Base-by-base conservation (phyloP, 64 coral and sea anemone genomes). In the Pocillopora damicornis region DNA sequence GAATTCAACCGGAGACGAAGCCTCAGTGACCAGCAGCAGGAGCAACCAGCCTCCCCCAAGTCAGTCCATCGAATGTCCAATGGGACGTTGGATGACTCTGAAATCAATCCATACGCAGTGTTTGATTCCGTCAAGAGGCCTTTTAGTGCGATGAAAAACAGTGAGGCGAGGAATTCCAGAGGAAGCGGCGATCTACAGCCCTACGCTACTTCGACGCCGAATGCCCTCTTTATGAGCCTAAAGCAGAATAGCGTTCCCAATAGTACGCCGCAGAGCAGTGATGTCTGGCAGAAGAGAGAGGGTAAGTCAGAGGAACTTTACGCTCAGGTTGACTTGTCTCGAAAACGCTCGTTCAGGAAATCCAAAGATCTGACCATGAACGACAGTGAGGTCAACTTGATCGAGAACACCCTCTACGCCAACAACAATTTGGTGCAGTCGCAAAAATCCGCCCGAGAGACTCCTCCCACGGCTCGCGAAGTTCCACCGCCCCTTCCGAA, bases 371-470 rank as follows among this genome's bases (percentile, higher is more conserved):
- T 82, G 1, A 81, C 64, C 74, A 93, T 96, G 82, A 92, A 96
- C 67, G 94, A 96, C 65, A 96, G 94, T 76, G 91, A 96, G 36
- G 72, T 90, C 10, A 96, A 96, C 84, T 90, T 96, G 57, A 96
- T 96, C 58, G 94, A 96, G 56, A 96, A 96, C 78, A 90, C 94
- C 17, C 75, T 96, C 38, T 96, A 93, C 66, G 94, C 94, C 1
- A 96, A 96, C 67, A 75, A 80, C 14, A 96, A 96, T 77, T 71
- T 96, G 35, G 75, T 83, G 15, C 92, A 89, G 18, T 79, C 88
- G 23, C 72, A 87, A 75, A 82, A 84, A 58, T 77, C 76, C 22
- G 86, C 75, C 15, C 63, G 76, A 77, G 82, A 85, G 4, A 84
- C 73, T 4, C 75, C 82, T 62, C 63, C 81, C 10, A 45, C 38